Conservation (phyloP, 2,888 invertebrate genomes). For the Peribatodes rhomboidaria region DNA sequence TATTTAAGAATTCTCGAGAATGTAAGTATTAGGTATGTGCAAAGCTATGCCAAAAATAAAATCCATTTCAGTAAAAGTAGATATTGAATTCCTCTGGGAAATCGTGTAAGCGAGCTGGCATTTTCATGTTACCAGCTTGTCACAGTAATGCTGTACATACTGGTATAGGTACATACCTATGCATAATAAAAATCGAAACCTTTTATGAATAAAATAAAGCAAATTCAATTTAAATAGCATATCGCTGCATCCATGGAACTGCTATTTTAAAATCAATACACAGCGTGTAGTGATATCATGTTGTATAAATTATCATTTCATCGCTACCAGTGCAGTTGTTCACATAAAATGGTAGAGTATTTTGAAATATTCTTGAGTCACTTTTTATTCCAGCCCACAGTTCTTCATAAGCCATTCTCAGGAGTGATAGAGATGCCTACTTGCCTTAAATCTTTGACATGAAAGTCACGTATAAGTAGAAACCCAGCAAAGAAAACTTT, state of each 20-base stretch:
- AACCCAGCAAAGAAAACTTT: conserved; percentile 38
- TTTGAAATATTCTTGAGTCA: neutral
- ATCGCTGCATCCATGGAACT: too few relatives aligned
- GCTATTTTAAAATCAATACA: too few relatives aligned
- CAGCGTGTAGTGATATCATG: too few relatives aligned
- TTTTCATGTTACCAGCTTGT: conserved; percentile 19
- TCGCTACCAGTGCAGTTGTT: neutral
- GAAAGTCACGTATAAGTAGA: conserved; percentile 45
- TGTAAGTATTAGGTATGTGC: neutral
- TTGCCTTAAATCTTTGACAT: conserved; percentile 25
- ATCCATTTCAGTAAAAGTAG: conserved; percentile 14
- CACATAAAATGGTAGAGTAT: neutral
- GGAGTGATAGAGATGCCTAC: neutral
- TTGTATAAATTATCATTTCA: neutral
- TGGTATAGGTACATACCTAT: neutral
- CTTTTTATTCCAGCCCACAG: neutral
- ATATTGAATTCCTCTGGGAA: conserved; percentile 21
- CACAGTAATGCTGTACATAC: conserved; percentile 12
- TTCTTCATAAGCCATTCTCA: neutral
- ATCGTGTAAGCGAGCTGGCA: conserved; percentile 22
- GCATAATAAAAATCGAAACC: neutral
- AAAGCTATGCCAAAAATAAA: conserved; percentile 22
- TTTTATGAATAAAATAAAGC: neutral
- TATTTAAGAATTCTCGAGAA: neutral
- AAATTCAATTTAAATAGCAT: too few relatives aligned